Evolutionary conservation across 2,888 invertebrate species (phyloP), one percentile per base, ranked within the genome.

Genomic region (Caenorhabditis doughertyi): DNA sequence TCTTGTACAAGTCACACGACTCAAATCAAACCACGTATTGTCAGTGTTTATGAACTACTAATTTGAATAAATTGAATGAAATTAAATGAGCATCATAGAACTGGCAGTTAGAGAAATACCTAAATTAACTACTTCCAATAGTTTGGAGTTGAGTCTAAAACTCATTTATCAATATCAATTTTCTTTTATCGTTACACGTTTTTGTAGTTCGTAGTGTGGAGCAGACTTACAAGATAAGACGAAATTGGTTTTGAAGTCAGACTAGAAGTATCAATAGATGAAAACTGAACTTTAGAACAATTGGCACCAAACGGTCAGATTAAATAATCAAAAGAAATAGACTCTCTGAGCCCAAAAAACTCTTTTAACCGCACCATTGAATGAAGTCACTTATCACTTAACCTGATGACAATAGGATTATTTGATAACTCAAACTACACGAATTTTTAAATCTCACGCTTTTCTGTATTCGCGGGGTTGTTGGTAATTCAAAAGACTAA

Each of bases 1-100:
- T 56, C 35, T 56, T 56, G 35, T 42, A 60, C 44, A 60, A 60
- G 60, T 60, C 60, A 60, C 27, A 60, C 60, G 60, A 60, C 60
- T 32, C 8, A 29, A 55, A 5, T n/a, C n/a, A n/a, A 55, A 55
- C 32, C 29, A 55, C 29, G 32, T 55, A 32, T 18, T 9, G 9
- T n/a, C 21, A 18, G 16, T 49, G 11, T 13, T 44, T 44, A 16
- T 51, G 25, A 55, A 18, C 32, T n/a, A 29, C 29, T 55, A 55
- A 32, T 55, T 55, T 55, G 18, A 55, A 55, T 55, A 39, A 39
- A 39, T 13, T 13, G 9, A 32, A 32, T 39, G 39, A 39, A 11
- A 13, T 9, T 39, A 39, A 16, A 55, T n/a, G n/a, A n/a, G n/a
- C n/a, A n/a, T 55, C 8, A 27, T 18, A 3, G 7, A 56, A 13